A percentile compares a stretch with the other conserved stretches of the same genome.
phyloP scores from a whole-genome alignment of 2,113 vertebrate genomes.

The Mastomys coucha region DNA sequence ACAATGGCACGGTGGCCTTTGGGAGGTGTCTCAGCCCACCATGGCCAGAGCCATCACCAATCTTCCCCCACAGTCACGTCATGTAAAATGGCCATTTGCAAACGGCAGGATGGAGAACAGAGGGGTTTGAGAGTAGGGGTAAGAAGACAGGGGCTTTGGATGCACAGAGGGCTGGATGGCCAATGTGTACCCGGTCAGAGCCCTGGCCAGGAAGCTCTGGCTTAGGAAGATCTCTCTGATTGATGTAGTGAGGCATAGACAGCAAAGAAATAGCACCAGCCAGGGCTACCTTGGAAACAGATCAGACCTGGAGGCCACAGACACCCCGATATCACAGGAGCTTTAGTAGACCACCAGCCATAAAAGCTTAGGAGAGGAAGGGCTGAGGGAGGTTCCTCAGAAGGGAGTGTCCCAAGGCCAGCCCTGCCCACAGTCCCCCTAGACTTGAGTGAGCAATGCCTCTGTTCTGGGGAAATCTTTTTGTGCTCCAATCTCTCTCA shows the following conservation, averaged over 20 bases:
- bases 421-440: background rate
- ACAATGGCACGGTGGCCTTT: background rate
- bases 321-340: background rate
- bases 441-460: background rate
- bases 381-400: background rate
- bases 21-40: background rate
- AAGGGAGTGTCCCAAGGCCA: conserved; percentile 43
- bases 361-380: conserved; percentile 57
- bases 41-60: background rate
- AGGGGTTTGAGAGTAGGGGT: background rate
- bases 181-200: background rate
- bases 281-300: background rate
- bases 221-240: background rate
- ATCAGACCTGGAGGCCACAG: conserved; percentile 7
- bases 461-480: background rate
- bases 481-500: background rate
- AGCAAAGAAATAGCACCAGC: background rate
- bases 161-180: background rate
- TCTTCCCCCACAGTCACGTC: background rate
- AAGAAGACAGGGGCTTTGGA: background rate
- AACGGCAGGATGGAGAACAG: background rate
- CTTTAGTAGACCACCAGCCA: conserved; percentile 21
- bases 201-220: background rate
- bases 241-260: background rate
- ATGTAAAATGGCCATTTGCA: background rate